Evolutionary conservation across 2,113 vertebrate species (phyloP).

Genomic region (Ciconia stormi): DNA sequence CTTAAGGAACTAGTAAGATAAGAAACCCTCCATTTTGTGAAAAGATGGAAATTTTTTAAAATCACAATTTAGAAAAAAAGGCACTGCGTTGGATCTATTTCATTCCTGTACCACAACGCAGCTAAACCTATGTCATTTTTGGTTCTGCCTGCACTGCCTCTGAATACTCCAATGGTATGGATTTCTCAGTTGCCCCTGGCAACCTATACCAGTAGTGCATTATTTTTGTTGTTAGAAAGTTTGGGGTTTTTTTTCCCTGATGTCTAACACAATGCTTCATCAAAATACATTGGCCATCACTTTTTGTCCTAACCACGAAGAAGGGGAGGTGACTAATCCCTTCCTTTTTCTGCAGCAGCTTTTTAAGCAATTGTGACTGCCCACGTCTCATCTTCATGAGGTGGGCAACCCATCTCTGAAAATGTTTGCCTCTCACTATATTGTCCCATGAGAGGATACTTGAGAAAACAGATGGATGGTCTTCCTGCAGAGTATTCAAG

Average conservation of each 20-base stretch:
- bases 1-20: not conserved
- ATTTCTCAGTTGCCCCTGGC: not conserved
- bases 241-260: not conserved
- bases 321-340: not conserved
- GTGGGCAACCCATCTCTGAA: not conserved
- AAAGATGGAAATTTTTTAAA: not conserved
- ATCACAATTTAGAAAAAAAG: not conserved
- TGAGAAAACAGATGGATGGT: not conserved
- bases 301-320: not conserved
- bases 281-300: not conserved
- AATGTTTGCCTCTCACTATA: not conserved
- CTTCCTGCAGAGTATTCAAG: not conserved
- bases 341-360: not conserved
- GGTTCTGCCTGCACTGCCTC: not conserved
- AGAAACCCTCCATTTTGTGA: not conserved
- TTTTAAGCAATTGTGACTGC: not conserved
- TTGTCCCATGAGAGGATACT: not conserved
- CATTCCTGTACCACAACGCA: not conserved
- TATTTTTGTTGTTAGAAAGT: not conserved
- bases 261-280: not conserved
- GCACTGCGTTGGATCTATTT: not conserved
- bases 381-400: not conserved
- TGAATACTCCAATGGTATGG: not conserved
- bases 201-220: not conserved
- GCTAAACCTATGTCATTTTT: fast-evolving